Evolutionary conservation across 2,113 vertebrate species (phyloP).

Genomic region (Menidia beryllina): DNA sequence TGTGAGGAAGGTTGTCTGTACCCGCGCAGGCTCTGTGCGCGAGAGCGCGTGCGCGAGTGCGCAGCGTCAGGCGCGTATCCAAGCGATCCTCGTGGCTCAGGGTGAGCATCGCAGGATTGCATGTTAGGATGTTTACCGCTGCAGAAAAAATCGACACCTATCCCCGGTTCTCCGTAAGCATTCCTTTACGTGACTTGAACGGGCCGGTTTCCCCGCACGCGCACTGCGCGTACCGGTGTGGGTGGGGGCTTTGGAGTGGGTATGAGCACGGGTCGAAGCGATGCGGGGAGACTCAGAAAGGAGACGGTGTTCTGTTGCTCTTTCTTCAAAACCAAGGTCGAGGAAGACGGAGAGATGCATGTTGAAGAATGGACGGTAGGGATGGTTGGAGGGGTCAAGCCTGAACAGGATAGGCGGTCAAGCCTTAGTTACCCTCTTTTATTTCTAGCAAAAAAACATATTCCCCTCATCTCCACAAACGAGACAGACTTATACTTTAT

Average conservation of each 20-base stretch:
- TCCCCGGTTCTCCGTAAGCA: slow-evolving; percentile 34
- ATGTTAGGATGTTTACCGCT: slow-evolving; percentile 67
- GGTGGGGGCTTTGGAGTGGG: slow-evolving; percentile 21
- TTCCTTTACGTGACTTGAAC: slow-evolving; percentile 76
- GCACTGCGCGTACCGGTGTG: slow-evolving; percentile 50
- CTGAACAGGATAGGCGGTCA: slow-evolving; percentile 10
- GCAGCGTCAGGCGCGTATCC: slow-evolving; percentile 57
- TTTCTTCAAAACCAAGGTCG: slow-evolving; percentile 61
- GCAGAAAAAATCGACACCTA: slow-evolving; percentile 3
- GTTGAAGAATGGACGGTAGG: slow-evolving; percentile 29
- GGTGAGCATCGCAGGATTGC: slow-evolving; percentile 57
- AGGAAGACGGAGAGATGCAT: slow-evolving; percentile 29
- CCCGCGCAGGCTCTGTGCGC: not conserved
- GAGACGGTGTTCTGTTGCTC: slow-evolving; percentile 36
- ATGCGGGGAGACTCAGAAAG: slow-evolving; percentile 48
- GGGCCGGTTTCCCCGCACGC: slow-evolving; percentile 47
- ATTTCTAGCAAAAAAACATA: slow-evolving; percentile 24
- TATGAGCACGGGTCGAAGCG: slow-evolving; percentile 27
- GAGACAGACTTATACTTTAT: slow-evolving; percentile 7
- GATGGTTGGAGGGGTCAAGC: slow-evolving; percentile 24
- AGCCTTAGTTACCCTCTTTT: slow-evolving; percentile 22
- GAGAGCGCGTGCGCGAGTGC: slow-evolving; percentile 35
- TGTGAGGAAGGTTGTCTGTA: slow-evolving; percentile 13
- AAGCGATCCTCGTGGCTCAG: slow-evolving; percentile 60
- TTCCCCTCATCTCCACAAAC: slow-evolving; percentile 5